Evolutionary conservation across 1,140 invertebrate genomes (phyloP).

Genomic region (Papilio polyxenes): DNA sequence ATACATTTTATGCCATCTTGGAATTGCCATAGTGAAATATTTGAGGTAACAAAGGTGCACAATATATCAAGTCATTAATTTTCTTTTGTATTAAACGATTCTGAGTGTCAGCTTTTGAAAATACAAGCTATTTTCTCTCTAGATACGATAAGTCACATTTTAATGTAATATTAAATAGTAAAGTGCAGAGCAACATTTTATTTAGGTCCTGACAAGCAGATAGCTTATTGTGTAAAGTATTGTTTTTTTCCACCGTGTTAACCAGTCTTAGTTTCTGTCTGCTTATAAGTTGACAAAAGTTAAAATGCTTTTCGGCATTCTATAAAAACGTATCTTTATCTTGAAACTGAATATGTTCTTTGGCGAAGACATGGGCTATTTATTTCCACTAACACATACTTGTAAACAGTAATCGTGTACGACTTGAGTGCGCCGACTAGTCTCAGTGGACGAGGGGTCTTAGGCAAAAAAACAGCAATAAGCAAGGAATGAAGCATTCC

Average conservation of each 20-base stretch:
- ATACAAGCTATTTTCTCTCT: neutral
- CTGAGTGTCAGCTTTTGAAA: slow-evolving; percentile 4
- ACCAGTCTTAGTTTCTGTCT: neutral
- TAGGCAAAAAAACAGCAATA: neutral
- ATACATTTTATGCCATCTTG: slow-evolving; percentile 28
- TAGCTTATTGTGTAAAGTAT: no score
- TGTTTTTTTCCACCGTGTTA: no score
- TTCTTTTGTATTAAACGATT: neutral
- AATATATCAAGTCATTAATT: slow-evolving; percentile 18
- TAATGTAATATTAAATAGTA: neutral
- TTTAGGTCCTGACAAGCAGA: neutral
- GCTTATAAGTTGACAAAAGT: neutral
- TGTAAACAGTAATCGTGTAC: no score
- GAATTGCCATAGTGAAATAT: slow-evolving; percentile 26
- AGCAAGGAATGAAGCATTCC: neutral
- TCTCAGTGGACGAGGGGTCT: neutral
- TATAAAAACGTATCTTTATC: neutral
- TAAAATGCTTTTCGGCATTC: neutral
- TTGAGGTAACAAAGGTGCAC: slow-evolving; percentile 20
- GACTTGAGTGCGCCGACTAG: no score
- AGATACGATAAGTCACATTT: neutral
- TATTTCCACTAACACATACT: neutral
- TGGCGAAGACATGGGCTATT: neutral
- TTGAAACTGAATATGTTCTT: neutral
- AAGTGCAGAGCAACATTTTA: neutral